Percentiles rank a stretch among this genome's conserved stretches.
phyloP scores from a whole-genome alignment of 2,113 vertebrate species.

The Leucopternis melanops region DNA sequence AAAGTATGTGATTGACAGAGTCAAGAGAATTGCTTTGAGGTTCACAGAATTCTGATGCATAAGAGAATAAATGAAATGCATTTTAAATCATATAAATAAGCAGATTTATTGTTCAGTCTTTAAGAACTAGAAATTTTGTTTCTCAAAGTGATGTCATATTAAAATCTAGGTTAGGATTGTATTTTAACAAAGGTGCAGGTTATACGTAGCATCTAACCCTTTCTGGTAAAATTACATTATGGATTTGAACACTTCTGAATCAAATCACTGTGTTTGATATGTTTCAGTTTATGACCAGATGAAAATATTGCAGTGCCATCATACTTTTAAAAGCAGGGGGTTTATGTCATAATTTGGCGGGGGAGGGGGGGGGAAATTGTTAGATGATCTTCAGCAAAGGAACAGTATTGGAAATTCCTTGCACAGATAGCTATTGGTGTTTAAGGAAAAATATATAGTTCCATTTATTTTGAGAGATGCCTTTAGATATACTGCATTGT shows the following conservation, averaged over 20 bases:
- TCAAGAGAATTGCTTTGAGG: neutral
- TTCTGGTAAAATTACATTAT: neutral
- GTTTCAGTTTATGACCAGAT: neutral
- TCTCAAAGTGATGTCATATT: neutral
- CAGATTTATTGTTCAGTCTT: neutral
- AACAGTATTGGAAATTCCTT: too few species aligned
- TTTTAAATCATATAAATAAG: neutral
- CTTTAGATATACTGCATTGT: too few species aligned
- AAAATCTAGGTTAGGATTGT: neutral
- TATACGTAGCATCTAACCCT: neutral
- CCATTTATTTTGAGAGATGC: too few species aligned
- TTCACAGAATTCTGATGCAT: neutral
- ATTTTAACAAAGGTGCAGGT: neutral
- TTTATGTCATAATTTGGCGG: neutral
- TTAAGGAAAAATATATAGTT: too few species aligned
- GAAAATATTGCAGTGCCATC: neutral
- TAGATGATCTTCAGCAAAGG: too few species aligned
- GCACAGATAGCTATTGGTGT: too few species aligned
- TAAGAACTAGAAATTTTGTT: neutral
- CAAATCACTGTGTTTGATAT: neutral
- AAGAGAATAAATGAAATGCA: neutral
- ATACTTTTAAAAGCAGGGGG: neutral
- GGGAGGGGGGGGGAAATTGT: fast-evolving
- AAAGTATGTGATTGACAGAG: neutral
- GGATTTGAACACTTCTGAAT: neutral